These are phyloP conservation scores for Cantharis rustica DNA, from an alignment of 2,888 invertebrate species.

Conservation along the genomic window DNA sequence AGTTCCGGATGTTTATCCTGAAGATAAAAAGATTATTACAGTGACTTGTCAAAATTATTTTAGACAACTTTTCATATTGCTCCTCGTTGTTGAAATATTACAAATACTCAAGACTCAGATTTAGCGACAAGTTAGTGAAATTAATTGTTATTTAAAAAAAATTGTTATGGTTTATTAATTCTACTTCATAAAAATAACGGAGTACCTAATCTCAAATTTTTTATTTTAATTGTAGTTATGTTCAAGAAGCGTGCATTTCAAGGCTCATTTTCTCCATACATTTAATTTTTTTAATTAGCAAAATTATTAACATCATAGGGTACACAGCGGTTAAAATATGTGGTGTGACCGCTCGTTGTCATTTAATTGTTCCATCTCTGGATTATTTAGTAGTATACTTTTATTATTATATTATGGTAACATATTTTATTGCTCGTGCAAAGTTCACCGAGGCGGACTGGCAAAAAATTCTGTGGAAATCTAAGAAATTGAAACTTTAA, in stretches of 20 bases:
- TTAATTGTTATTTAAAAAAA: neutral
- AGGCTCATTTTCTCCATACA: neutral
- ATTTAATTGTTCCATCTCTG: neutral
- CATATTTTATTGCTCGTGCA: too few species aligned
- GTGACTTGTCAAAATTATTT: neutral
- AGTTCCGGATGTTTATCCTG: slow-evolving; percentile 23
- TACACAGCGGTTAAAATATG: neutral
- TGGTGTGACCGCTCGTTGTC: neutral
- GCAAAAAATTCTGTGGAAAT: too few species aligned
- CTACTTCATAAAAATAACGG: neutral
- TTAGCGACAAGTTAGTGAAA: neutral
- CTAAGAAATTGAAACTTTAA: too few species aligned
- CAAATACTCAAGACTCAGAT: too few species aligned
- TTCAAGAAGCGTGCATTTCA: neutral
- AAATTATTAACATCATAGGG: neutral
- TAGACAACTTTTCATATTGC: neutral
- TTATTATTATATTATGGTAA: too few species aligned
- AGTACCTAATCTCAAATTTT: neutral
- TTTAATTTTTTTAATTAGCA: neutral
- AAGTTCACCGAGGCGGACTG: too few species aligned
- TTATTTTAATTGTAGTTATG: neutral
- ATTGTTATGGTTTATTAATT: neutral
- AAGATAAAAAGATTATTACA: neutral
- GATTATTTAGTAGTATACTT: neutral
- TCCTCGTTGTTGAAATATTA: neutral